Percentiles rank a stretch among this genome's conserved stretches.
phyloP scores from a whole-genome alignment of 2,888 invertebrate species.

The Podabrus alpinus region DNA sequence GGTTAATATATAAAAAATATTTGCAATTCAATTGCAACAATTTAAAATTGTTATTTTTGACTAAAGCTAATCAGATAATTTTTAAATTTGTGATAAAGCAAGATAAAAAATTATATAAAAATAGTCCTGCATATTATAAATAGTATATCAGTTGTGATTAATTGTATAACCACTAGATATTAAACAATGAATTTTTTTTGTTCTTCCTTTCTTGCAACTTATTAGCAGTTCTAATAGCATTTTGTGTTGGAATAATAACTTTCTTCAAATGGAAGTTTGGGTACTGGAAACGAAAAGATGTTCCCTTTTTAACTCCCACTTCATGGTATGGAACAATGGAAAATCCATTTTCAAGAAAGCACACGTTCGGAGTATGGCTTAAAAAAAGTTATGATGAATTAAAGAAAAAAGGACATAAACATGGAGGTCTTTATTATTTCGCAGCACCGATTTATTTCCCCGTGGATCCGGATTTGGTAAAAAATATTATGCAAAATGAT shows the following conservation, averaged over 20 bases:
- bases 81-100: too few relatives aligned
- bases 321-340: slow-evolving; percentile 14
- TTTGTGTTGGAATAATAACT: neutral
- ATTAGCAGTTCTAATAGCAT: neutral
- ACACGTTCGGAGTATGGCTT: neutral
- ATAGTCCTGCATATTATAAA: too few relatives aligned
- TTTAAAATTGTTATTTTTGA: too few relatives aligned
- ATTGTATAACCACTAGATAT: too few relatives aligned
- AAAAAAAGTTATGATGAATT: slow-evolving; percentile 9
- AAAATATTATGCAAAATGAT: too few relatives aligned
- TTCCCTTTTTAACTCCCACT: slow-evolving; percentile 5
- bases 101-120: too few relatives aligned
- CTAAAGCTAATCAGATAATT: too few relatives aligned
- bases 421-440: slow-evolving; percentile 1
- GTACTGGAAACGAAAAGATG: slow-evolving; percentile 15
- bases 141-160: too few relatives aligned
- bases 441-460: neutral
- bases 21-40: too few relatives aligned
- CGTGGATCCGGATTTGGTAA: too few relatives aligned
- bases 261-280: slow-evolving; percentile 18
- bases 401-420: neutral
- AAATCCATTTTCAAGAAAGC: neutral
- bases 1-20: too few relatives aligned
- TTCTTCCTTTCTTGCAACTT: neutral
- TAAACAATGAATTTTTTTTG: too few relatives aligned